These are phyloP conservation scores for Alectoris magna DNA, from an alignment of 2,797 vertebrate genomes.

Conservation along the genomic window DNA sequence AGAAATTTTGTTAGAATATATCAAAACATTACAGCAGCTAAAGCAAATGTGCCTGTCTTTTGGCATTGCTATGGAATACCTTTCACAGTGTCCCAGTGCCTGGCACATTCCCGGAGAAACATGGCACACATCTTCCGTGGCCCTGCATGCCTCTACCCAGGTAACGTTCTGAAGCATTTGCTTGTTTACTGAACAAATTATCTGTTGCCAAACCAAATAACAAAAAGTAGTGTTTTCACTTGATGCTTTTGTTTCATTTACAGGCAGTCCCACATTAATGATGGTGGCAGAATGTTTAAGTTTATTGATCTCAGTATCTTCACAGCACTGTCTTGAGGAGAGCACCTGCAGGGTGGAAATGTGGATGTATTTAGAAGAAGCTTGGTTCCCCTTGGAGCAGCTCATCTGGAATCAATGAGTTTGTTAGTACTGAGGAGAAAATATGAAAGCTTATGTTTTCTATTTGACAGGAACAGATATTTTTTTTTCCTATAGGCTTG, in stretches of 20 bases:
- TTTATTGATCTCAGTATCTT: neutral
- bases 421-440: neutral
- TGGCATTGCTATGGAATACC: neutral
- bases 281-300: neutral
- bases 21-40: neutral
- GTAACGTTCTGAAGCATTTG: neutral
- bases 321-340: neutral
- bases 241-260: neutral
- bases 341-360: neutral
- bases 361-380: neutral
- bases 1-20: neutral
- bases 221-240: neutral
- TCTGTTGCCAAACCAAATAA: neutral
- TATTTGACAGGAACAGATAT: neutral
- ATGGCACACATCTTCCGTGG: neutral
- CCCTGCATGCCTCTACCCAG: neutral
- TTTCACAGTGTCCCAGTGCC: neutral
- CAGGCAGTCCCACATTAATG: rapidly evolving
- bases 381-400: neutral
- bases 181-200: neutral
- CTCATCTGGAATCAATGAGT: neutral
- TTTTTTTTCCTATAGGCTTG: neutral
- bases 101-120: neutral
- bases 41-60: neutral
- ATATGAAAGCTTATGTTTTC: neutral